These are phyloP conservation scores for Archips xylosteana DNA, from an alignment of 2,888 invertebrate genomes.

Conservation along the genomic window DNA sequence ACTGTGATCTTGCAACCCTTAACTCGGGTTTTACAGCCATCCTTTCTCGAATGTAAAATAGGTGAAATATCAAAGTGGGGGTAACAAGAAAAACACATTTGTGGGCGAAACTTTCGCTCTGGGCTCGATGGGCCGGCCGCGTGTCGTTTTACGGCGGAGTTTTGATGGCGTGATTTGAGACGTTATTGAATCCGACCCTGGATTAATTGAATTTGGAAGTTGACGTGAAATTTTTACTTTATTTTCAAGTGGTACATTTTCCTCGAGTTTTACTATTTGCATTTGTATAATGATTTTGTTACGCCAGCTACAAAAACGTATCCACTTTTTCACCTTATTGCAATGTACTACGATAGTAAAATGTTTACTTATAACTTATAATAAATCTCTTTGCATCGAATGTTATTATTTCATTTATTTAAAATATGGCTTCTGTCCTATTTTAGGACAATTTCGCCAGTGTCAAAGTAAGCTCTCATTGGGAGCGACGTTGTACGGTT, in stretches of 20 bases:
- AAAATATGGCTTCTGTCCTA: no score
- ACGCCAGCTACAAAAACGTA: no score
- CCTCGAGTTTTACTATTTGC: not conserved
- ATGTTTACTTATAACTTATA: no score
- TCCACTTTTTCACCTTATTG: no score
- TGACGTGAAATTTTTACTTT: slow-evolving; percentile 20
- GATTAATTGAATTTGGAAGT: slow-evolving; percentile 71
- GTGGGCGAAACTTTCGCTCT: slow-evolving; percentile 65
- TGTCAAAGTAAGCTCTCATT: no score
- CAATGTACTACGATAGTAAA: no score
- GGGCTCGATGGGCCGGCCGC: slow-evolving; percentile 53
- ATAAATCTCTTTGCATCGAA: no score
- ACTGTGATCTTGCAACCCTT: slow-evolving; percentile 54
- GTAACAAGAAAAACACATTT: slow-evolving; percentile 76
- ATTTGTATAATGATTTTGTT: not conserved
- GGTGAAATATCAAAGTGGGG: slow-evolving; percentile 67
- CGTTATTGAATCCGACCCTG: slow-evolving; percentile 60
- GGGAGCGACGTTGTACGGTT: no score
- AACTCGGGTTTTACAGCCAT: slow-evolving; percentile 59
- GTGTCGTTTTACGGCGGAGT: slow-evolving; percentile 58
- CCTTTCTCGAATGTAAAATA: slow-evolving; percentile 67
- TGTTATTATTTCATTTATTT: no score
- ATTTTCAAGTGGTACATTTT: not conserved
- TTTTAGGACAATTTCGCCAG: no score
- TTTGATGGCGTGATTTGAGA: slow-evolving; percentile 57